These are phyloP conservation scores for Lycodopsis pacificus DNA, from an alignment of 2,797 vertebrate genomes.

Conservation along the genomic window DNA sequence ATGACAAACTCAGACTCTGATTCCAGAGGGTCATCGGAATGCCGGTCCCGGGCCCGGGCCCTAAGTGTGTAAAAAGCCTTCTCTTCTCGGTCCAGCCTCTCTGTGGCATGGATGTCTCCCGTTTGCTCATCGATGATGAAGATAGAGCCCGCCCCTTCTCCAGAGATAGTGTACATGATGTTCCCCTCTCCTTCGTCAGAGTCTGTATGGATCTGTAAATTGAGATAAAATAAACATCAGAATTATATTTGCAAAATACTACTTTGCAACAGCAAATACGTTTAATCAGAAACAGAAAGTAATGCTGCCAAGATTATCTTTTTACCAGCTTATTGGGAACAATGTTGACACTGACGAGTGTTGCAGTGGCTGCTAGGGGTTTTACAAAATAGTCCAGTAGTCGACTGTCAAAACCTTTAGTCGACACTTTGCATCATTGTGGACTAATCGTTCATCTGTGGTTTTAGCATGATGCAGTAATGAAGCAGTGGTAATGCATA, in stretches of 20 bases:
- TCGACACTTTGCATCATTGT: not conserved
- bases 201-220: constrained; percentile 95
- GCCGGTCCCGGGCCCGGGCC: constrained; percentile 91
- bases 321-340: not conserved
- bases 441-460: not conserved
- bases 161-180: constrained; percentile 99
- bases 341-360: not conserved
- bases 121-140: constrained; percentile 98
- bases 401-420: not conserved
- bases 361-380: not conserved
- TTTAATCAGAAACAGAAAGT: not conserved
- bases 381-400: not conserved
- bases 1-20: constrained; percentile 98
- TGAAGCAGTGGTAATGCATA: constrained; percentile 7
- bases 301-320: not conserved
- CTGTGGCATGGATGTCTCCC: constrained; percentile 96
- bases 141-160: constrained; percentile 94
- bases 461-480: not conserved
- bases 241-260: not conserved
- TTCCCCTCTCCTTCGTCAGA: constrained; percentile 95
- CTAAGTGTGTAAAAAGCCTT: constrained; percentile 96
- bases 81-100: constrained; percentile 94
- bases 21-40: constrained; percentile 90
- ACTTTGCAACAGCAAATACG: not conserved
- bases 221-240: not conserved